phyloP scores from a whole-genome alignment of 2,113 vertebrate species.

The Semicossyphus pulcher region DNA sequence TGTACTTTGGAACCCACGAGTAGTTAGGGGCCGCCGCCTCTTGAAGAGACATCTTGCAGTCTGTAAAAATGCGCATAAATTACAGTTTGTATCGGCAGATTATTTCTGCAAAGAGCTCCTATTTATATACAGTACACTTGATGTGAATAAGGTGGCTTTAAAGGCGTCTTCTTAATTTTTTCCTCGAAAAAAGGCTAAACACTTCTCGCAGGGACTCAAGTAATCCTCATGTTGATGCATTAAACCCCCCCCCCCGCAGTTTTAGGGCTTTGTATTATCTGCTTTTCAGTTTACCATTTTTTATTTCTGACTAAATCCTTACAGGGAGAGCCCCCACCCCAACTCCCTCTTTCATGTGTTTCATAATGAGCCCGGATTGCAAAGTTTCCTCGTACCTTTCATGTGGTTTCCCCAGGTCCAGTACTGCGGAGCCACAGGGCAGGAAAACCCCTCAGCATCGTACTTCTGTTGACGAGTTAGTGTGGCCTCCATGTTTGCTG shows the following conservation, averaged over 20 bases:
- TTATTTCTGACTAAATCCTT: constrained; percentile 51
- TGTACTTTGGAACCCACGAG: constrained; percentile 85
- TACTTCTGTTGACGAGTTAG: constrained; percentile 79
- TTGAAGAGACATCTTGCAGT: constrained; percentile 84
- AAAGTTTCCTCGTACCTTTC: constrained; percentile 67
- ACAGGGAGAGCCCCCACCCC: neutral
- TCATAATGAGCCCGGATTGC: constrained; percentile 17
- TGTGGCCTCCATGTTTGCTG: constrained; percentile 85
- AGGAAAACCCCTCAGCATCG: constrained; percentile 82
- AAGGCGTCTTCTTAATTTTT: constrained; percentile 47
- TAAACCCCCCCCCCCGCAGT: constrained; percentile 32
- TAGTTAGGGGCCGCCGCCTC: constrained; percentile 71
- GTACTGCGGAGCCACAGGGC: constrained; percentile 84
- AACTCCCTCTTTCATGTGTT: constrained; percentile 1
- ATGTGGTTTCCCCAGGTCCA: constrained; percentile 83
- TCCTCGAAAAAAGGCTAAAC: constrained; percentile 18
- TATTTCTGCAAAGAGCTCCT: constrained; percentile 40
- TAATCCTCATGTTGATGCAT: constrained; percentile 60
- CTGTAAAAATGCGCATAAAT: constrained; percentile 73
- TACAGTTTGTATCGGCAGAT: constrained; percentile 40
- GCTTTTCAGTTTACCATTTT: constrained; percentile 48
- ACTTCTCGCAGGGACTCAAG: constrained; percentile 41
- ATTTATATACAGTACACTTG: constrained; percentile 52
- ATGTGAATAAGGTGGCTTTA: constrained; percentile 56
- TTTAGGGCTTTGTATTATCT: constrained; percentile 51